Evolutionary conservation across 2,797 vertebrate species (phyloP).

Genomic region (Bradypodion pumilum): DNA sequence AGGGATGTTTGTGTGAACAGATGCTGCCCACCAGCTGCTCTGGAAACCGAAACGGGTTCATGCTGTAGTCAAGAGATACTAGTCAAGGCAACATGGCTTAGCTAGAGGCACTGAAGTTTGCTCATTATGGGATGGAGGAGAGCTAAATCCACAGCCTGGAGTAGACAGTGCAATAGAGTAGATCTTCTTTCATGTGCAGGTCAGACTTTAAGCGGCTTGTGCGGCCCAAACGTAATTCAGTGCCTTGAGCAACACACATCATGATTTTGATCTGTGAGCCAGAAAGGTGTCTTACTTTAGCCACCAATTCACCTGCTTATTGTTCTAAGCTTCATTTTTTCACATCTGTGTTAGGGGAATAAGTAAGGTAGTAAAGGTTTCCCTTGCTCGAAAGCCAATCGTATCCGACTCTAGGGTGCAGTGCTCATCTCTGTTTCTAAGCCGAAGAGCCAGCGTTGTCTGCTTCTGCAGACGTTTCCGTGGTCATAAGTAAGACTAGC

Average conservation of each 20-base stretch:
- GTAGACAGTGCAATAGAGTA: no score
- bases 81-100: background rate
- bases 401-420: no score
- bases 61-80: background rate
- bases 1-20: slow-evolving; percentile 29
- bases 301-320: background rate
- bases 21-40: slow-evolving; percentile 22
- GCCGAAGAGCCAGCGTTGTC: no score
- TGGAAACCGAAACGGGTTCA: background rate
- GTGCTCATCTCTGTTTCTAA: no score
- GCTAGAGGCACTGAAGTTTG: background rate
- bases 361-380: no score
- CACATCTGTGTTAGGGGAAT: background rate
- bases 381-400: no score
- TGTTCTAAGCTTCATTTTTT: background rate
- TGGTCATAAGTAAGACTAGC: background rate
- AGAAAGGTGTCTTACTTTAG: background rate
- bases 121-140: background rate
- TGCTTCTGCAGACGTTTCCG: no score
- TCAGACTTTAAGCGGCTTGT: no score
- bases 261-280: background rate
- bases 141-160: background rate
- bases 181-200: no score
- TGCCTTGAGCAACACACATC: background rate
- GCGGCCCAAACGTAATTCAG: background rate